phyloP scores from a whole-genome alignment of 2,888 invertebrate genomes.

The Agrochola circellaris region DNA sequence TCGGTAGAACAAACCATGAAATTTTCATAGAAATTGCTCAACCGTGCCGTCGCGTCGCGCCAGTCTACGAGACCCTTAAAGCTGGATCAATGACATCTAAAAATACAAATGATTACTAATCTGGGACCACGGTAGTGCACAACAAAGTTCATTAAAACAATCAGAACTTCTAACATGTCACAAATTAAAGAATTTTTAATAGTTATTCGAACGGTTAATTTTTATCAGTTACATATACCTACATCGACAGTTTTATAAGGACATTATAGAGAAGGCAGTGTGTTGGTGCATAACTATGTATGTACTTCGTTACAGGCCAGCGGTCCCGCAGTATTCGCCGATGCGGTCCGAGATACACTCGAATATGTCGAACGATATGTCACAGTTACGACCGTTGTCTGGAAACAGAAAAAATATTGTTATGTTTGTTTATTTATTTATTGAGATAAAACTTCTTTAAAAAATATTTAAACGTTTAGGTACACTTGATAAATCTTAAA shows the following conservation, averaged over 20 bases:
- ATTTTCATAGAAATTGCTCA: too few relatives aligned
- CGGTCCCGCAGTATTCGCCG: slow-evolving; percentile 93
- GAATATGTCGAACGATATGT: slow-evolving; percentile 94
- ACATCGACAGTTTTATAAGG: slow-evolving; percentile 42
- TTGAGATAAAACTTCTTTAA: too few relatives aligned
- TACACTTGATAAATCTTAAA: too few relatives aligned
- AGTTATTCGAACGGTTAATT: slow-evolving; percentile 44
- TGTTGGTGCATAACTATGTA: neutral
- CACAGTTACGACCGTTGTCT: slow-evolving; percentile 94
- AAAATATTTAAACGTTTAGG: too few relatives aligned
- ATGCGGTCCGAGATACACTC: slow-evolving; percentile 95
- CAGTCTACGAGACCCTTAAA: neutral
- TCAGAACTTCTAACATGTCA: neutral
- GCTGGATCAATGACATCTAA: neutral
- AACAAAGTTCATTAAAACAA: neutral
- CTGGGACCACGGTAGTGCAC: neutral
- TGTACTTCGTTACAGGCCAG: slow-evolving; percentile 78
- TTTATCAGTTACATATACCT: slow-evolving; percentile 33
- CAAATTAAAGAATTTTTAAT: slow-evolving; percentile 12
- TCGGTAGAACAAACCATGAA: too few relatives aligned
- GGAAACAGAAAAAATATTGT: slow-evolving; percentile 72
- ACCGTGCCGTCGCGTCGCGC: too few relatives aligned
- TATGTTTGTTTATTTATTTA: too few relatives aligned
- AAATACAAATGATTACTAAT: neutral
- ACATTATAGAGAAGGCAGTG: slow-evolving; percentile 13